Percentiles rank a stretch among this genome's conserved stretches.
Evolutionary conservation across 2,113 vertebrate species (phyloP).

Genomic region (Ailuropoda melanoleuca): DNA sequence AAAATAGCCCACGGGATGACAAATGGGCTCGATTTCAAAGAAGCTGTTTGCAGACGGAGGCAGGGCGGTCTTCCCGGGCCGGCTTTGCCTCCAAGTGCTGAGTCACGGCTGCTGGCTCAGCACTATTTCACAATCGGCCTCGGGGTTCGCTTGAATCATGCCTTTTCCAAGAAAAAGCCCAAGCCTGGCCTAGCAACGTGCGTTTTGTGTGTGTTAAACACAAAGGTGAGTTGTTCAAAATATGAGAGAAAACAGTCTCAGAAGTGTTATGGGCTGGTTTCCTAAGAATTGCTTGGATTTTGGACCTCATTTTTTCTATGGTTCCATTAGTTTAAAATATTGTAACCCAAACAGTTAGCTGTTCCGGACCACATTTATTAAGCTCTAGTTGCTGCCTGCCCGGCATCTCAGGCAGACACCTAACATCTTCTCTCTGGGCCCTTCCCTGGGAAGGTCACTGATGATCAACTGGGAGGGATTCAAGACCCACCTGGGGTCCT

Average conservation of each 20-base stretch:
- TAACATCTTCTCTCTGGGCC: accelerated
- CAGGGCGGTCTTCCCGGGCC: accelerated
- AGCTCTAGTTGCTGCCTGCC: accelerated
- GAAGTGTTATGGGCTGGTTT: neutral
- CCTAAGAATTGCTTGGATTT: neutral
- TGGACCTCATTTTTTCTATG: neutral
- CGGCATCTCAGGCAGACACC: accelerated
- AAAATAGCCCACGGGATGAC: neutral
- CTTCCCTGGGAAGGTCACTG: neutral
- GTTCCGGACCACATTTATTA: neutral
- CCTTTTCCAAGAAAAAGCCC: neutral
- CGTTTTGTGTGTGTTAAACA: neutral
- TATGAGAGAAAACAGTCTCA: neutral
- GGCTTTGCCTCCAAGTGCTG: accelerated
- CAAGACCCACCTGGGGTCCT: neutral
- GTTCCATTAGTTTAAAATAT: neutral
- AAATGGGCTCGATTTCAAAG: neutral
- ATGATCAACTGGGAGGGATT: accelerated
- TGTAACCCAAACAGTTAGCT: neutral
- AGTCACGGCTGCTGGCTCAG: neutral
- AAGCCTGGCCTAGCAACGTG: accelerated
- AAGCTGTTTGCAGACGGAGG: accelerated
- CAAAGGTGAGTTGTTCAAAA: neutral
- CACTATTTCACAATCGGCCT: neutral
- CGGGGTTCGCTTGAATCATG: neutral